Conservation (phyloP, 1,140 invertebrate species). For the Cyrtorhinus lividipennis region DNA sequence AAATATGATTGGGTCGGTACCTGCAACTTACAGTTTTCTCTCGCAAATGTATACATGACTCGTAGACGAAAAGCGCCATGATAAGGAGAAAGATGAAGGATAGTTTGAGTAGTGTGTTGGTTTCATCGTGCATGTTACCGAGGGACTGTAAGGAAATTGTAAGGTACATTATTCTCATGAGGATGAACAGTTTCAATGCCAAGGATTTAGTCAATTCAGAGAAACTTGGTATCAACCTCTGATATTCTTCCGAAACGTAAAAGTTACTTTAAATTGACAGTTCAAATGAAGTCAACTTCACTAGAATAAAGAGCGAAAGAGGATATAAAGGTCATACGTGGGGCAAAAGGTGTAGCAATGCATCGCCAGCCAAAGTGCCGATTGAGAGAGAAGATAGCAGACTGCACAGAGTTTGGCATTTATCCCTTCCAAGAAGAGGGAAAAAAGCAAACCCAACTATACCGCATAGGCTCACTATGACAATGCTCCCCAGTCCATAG, state of each 20-base stretch:
- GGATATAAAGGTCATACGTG: too few species aligned
- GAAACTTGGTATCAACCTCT: too few species aligned
- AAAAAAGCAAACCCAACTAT: constrained; percentile 50
- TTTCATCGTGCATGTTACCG: background rate
- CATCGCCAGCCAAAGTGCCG: constrained; percentile 63
- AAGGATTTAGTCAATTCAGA: too few species aligned
- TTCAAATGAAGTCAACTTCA: background rate
- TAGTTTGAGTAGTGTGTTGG: background rate
- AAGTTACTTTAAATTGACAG: too few species aligned
- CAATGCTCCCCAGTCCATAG: constrained; percentile 43
- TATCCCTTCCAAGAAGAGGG: constrained; percentile 50
- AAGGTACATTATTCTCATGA: too few species aligned
- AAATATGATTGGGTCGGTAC: too few species aligned
- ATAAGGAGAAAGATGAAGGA: background rate
- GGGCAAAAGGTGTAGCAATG: constrained; percentile 60
- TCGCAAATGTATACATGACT: background rate
- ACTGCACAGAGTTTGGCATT: constrained; percentile 55
- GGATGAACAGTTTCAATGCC: too few species aligned
- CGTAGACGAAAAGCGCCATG: background rate
- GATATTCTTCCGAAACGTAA: too few species aligned
- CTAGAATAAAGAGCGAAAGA: too few species aligned
- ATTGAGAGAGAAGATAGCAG: constrained; percentile 63
- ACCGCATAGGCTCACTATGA: constrained; percentile 53
- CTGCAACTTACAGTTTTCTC: background rate
- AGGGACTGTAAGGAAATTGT: background rate